These are phyloP conservation scores for Geophilus truncorum DNA, from an alignment of 2,888 invertebrate genomes.

Conservation along the genomic window DNA sequence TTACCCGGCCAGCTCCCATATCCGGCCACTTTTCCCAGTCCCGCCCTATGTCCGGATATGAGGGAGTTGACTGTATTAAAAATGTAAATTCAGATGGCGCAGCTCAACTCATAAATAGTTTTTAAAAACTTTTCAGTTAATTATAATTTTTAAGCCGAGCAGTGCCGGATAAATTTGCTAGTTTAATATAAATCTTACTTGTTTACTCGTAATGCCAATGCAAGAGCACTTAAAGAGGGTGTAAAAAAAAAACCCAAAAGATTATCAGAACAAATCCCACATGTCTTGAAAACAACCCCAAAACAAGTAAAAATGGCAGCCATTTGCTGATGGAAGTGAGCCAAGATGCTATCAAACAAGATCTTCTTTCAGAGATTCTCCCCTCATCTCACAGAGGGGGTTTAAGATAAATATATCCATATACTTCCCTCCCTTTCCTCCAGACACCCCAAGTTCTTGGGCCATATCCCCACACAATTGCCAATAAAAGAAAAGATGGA, in stretches of 20 bases:
- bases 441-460: background rate
- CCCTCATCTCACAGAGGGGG: background rate
- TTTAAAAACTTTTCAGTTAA: too few species aligned
- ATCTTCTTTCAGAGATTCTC: background rate
- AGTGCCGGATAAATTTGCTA: too few species aligned
- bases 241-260: background rate
- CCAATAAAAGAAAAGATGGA: background rate
- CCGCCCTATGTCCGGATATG: too few species aligned
- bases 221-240: too few species aligned
- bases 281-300: background rate
- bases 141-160: too few species aligned
- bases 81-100: too few species aligned
- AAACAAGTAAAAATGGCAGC: background rate
- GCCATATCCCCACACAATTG: background rate
- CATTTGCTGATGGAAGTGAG: background rate
- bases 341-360: background rate
- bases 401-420: conserved; percentile 8
- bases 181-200: too few species aligned
- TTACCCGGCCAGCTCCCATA: too few species aligned
- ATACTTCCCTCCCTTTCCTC: background rate
- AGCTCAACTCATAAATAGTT: too few species aligned
- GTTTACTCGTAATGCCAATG: too few species aligned
- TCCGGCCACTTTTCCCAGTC: too few species aligned
- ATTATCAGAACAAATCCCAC: background rate
- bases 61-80: too few species aligned